phyloP scores from a whole-genome alignment of 2,888 invertebrate species.

The Crossocerus cetratus region DNA sequence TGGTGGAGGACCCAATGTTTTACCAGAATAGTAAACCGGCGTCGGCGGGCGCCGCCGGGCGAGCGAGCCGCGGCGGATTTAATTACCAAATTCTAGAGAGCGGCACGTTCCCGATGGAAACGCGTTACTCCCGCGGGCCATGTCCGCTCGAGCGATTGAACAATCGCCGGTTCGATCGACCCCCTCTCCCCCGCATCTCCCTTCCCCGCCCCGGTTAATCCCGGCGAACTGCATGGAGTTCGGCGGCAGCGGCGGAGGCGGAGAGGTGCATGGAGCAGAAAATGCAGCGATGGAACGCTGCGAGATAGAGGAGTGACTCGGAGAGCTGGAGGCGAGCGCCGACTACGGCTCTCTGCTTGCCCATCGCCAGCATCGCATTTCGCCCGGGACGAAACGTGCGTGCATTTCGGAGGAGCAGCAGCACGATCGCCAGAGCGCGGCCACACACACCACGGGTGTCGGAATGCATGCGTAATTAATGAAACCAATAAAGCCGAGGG shows the following conservation, averaged over 20 bases:
- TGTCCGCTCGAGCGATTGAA: slow-evolving; percentile 52
- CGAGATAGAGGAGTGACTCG: slow-evolving; percentile 21
- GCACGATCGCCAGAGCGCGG: neutral
- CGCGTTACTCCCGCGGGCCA: slow-evolving; percentile 62
- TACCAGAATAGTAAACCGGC: slow-evolving; percentile 41
- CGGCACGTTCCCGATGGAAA: slow-evolving; percentile 64
- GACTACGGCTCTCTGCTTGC: slow-evolving; percentile 10
- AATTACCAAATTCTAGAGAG: slow-evolving; percentile 72
- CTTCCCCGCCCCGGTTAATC: slow-evolving; percentile 26
- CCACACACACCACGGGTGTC: slow-evolving; percentile 9
- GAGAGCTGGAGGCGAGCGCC: slow-evolving; percentile 31
- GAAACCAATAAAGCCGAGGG: slow-evolving; percentile 73
- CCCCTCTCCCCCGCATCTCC: slow-evolving; percentile 14
- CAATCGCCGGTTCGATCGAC: slow-evolving; percentile 58
- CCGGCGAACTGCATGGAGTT: neutral
- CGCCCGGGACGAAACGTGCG: slow-evolving; percentile 33
- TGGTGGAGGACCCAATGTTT: slow-evolving; percentile 23
- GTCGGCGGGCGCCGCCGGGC: slow-evolving; percentile 32
- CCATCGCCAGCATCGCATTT: slow-evolving; percentile 31
- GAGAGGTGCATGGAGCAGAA: slow-evolving; percentile 8
- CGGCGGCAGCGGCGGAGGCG: neutral
- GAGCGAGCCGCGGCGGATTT: slow-evolving; percentile 56
- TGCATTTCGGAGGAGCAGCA: slow-evolving; percentile 45
- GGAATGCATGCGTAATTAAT: slow-evolving; percentile 72
- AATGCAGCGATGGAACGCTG: slow-evolving; percentile 20